A percentile compares a stretch with the other conserved stretches of the same genome.
Conservation (phyloP, 2,888 invertebrate genomes). For the Tuta absoluta region DNA sequence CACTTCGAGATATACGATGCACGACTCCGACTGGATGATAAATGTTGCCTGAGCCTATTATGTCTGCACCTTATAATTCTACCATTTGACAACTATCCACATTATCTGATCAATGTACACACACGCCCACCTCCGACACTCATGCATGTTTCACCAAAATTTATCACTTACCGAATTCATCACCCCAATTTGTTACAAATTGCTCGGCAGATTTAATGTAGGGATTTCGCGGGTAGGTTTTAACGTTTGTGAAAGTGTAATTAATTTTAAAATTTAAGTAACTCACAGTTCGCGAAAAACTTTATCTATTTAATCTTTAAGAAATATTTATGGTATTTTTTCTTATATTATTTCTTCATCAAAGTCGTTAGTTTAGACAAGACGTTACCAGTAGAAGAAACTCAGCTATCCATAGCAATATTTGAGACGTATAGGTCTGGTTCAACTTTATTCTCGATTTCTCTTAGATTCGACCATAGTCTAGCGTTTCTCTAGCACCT, state of each 20-base stretch:
- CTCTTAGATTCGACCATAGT: conserved; percentile 43
- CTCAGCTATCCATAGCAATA: conserved; percentile 20
- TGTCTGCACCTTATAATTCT: conserved; percentile 59
- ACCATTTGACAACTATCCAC: conserved; percentile 38
- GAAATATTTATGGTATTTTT: background rate
- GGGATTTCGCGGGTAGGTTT: conserved; percentile 12
- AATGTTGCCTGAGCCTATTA: conserved; percentile 72
- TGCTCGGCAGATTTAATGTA: conserved; percentile 10
- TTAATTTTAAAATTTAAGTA: background rate
- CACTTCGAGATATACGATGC: conserved; percentile 49
- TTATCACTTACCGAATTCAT: conserved; percentile 7
- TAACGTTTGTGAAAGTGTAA: background rate
- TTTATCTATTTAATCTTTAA: background rate
- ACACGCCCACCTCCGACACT: conserved; percentile 48
- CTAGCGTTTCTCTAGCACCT: conserved; percentile 61
- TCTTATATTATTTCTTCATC: background rate
- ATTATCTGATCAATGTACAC: conserved; percentile 48
- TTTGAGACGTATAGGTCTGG: conserved; percentile 20
- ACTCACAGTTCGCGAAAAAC: background rate
- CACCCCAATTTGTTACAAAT: conserved; percentile 10
- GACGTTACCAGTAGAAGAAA: conserved; percentile 3
- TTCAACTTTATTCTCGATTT: conserved; percentile 12
- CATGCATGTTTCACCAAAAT: conserved; percentile 65
- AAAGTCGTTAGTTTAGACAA: conserved; percentile 17
- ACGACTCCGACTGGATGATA: conserved; percentile 67